These are phyloP conservation scores for Umimayanthus kanabou DNA, from an alignment of 92 coral and sea anemone species.

Conservation along the genomic window DNA sequence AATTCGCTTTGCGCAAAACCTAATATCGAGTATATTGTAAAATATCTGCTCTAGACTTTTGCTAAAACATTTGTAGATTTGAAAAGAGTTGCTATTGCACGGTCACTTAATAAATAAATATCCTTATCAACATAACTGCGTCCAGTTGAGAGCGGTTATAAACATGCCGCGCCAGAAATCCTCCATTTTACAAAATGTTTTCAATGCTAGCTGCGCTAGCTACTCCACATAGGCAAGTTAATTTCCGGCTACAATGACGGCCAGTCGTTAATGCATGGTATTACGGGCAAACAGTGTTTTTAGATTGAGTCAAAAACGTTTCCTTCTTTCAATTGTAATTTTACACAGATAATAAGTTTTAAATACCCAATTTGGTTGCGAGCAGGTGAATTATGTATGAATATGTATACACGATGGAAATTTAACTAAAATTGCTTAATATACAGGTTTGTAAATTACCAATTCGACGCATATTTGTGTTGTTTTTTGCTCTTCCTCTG, in stretches of 20 bases:
- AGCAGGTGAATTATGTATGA: slow-evolving; percentile 79
- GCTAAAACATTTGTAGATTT: slow-evolving; percentile 8
- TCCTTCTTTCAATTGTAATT: slow-evolving; percentile 91
- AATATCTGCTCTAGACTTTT: slow-evolving; percentile 8
- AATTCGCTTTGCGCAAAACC: slow-evolving; percentile 17
- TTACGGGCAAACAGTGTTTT: slow-evolving; percentile 72
- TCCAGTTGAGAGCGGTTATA: slow-evolving; percentile 39
- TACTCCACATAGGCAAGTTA: slow-evolving; percentile 48
- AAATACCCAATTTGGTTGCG: slow-evolving; percentile 87
- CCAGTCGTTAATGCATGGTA: slow-evolving; percentile 68
- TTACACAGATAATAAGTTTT: slow-evolving; percentile 85
- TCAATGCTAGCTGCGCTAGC: slow-evolving; percentile 49
- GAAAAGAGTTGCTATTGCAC: slow-evolving; percentile 15
- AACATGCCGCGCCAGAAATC: slow-evolving; percentile 40
- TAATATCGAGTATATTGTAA: neutral
- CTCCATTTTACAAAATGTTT: slow-evolving; percentile 49
- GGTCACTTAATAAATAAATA: slow-evolving; percentile 43
- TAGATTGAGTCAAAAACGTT: slow-evolving; percentile 71
- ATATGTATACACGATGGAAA: slow-evolving; percentile 67
- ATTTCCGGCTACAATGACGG: slow-evolving; percentile 64
- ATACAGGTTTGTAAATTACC: slow-evolving; percentile 56
- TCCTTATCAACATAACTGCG: slow-evolving; percentile 44
- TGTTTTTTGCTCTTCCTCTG: slow-evolving; percentile 32
- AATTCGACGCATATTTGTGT: slow-evolving; percentile 32
- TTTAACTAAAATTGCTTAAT: slow-evolving; percentile 65